Conservation (phyloP, 2,113 vertebrate genomes). For the Sminthopsis crassicaudata region DNA sequence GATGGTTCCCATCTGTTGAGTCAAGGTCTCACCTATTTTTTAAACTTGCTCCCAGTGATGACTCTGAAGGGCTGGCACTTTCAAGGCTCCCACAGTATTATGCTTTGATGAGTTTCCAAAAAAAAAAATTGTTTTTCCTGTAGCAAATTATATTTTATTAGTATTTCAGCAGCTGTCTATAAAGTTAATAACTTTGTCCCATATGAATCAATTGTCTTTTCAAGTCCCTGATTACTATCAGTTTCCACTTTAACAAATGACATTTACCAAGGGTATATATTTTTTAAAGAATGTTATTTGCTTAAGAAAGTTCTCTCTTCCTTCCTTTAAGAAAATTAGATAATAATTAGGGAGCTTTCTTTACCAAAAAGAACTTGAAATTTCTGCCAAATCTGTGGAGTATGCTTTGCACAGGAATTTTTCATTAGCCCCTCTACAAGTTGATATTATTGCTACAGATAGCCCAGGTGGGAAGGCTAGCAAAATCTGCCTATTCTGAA, state of each 20-base stretch:
- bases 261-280: background rate
- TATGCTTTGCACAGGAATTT: background rate
- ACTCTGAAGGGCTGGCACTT: constrained; percentile 52
- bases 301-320: constrained; percentile 55
- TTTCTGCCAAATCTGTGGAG: background rate
- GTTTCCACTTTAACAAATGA: constrained; percentile 60
- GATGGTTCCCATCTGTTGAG: constrained; percentile 56
- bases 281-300: constrained; percentile 7
- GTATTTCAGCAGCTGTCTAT: constrained; percentile 64
- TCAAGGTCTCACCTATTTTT: constrained; percentile 49
- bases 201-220: constrained; percentile 36
- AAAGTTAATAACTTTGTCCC: constrained; percentile 58
- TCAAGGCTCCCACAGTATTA: constrained; percentile 44
- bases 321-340: background rate
- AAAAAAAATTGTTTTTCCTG: constrained; percentile 59
- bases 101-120: constrained; percentile 64
- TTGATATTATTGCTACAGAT: background rate
- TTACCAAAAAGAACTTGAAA: background rate
- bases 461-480: background rate
- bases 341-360: constrained; percentile 29
- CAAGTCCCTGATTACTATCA: constrained; percentile 50
- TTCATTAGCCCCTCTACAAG: background rate
- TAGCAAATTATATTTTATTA: constrained; percentile 42
- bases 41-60: background rate
- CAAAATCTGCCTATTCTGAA: background rate